Percentiles rank a stretch among this genome's conserved stretches.
Evolutionary conservation across 2,113 vertebrate species (phyloP).

Genomic region (Nestor notabilis): DNA sequence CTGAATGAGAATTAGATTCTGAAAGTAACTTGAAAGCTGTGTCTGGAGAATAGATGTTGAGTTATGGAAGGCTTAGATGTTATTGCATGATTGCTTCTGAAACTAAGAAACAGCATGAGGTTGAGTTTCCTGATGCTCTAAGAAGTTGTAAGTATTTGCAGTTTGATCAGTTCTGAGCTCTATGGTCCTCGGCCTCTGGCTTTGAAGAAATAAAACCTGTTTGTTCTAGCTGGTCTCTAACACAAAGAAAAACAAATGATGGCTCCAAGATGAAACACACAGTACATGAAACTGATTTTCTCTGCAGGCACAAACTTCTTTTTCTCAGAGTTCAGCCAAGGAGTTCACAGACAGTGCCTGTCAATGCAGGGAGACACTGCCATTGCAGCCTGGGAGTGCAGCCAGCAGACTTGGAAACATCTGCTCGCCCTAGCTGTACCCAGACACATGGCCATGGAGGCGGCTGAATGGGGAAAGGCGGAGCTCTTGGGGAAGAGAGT

Average conservation of each 20-base stretch:
- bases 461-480: not conserved
- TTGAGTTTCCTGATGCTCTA: slow-evolving; percentile 12
- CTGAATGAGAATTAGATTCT: slow-evolving; percentile 44
- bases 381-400: slow-evolving; percentile 42
- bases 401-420: slow-evolving; percentile 64
- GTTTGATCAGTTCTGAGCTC: slow-evolving; percentile 21
- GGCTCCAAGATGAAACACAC: slow-evolving; percentile 39
- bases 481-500: not conserved
- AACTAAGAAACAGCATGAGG: slow-evolving; percentile 36
- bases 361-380: slow-evolving; percentile 29
- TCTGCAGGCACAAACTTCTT: slow-evolving; percentile 24
- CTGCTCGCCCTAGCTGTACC: slow-evolving; percentile 36
- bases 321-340: slow-evolving; percentile 46
- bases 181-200: slow-evolving; percentile 10
- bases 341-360: slow-evolving; percentile 64
- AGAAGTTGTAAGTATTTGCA: slow-evolving; percentile 30
- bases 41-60: slow-evolving; percentile 22
- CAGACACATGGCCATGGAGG: not conserved
- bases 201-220: slow-evolving; percentile 57
- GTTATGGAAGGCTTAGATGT: slow-evolving; percentile 20
- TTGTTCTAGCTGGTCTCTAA: slow-evolving; percentile 33
- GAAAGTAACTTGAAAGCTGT: slow-evolving; percentile 45
- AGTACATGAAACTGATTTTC: slow-evolving; percentile 26
- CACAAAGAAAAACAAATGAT: slow-evolving; percentile 28
- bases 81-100: not conserved